Evolutionary conservation across 2,113 vertebrate genomes (phyloP).

Genomic region (Otocyon megalotis): DNA sequence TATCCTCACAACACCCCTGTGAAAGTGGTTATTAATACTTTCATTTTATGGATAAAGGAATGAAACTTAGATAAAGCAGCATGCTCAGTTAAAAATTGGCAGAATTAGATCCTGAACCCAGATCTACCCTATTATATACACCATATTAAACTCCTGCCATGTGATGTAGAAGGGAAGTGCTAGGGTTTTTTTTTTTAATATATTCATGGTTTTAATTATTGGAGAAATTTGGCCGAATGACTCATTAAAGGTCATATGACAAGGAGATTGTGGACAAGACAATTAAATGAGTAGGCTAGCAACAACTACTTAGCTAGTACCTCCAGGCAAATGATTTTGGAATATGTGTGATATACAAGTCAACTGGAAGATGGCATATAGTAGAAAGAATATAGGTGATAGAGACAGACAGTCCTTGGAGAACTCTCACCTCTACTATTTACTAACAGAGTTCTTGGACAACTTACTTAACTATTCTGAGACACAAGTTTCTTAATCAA

Average conservation of each 20-base stretch:
- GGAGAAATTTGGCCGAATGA: constrained; percentile 39
- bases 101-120: background rate
- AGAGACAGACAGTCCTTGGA: background rate
- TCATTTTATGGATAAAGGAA: constrained; percentile 34
- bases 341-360: background rate
- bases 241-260: background rate
- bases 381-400: background rate
- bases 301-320: background rate
- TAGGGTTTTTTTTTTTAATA: background rate
- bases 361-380: background rate
- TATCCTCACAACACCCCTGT: background rate
- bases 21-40: constrained; percentile 19
- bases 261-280: background rate
- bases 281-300: background rate
- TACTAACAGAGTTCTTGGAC: background rate
- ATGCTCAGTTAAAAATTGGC: constrained; percentile 8
- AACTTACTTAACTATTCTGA: constrained; percentile 33
- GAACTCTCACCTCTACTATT: background rate
- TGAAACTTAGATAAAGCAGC: constrained; percentile 32
- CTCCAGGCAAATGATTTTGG: background rate
- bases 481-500: background rate
- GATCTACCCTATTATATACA: background rate
- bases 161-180: background rate
- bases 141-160: background rate
- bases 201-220: constrained; percentile 62